Base-by-base conservation (phyloP, 2,888 invertebrate species). In the Perdita meconis region DNA sequence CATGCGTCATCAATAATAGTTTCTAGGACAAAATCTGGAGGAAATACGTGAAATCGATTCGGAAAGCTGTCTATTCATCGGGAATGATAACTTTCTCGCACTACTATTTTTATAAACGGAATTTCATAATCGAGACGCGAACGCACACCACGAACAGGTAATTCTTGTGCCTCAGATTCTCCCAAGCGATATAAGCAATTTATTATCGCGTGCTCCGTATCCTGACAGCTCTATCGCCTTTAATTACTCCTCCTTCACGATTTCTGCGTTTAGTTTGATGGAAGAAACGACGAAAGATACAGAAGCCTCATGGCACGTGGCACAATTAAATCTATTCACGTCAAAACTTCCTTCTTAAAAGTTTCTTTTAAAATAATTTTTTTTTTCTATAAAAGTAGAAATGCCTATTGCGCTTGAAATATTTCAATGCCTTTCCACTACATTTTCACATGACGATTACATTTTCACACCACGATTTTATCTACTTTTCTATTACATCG, bases 61-160 rank as follows among this genome's bases (percentile, higher is more conserved):
- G 16, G 30, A 26, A 34, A 30, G 16, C 16, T 30, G 8, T 53
- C 30, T n/a, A 34, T 53, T 30, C 30, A 2, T 16, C 16, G 22
- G 50, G 40, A 38, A 51, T 38, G 10, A 2, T 8, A n/a, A 19
- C 13, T n/a, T 16, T 1, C 10, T 1, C 19, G 57, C 59, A 42
- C 24, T 70, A 73, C 22, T 13, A 13, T 38, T 72, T 30, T 57
- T 19, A 26, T 56, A 51, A 64, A 40, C 16, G 13, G 40, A 53
- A 63, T 77, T 81, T 80, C 76, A 38, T 60, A 63, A 80, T 38
- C 22, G 51, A 5, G n/a, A 47, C 38, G 10, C 26, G 36, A 65
- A 69, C 38, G 47, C 47, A 57, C 47, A 36, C 53, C 44, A 53
- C 22, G 22, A 47, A 38, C 22, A 56, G 34, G 42, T 59, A 60